phyloP scores from a whole-genome alignment of 2,797 vertebrate species.

The Sebastes glaucus region DNA sequence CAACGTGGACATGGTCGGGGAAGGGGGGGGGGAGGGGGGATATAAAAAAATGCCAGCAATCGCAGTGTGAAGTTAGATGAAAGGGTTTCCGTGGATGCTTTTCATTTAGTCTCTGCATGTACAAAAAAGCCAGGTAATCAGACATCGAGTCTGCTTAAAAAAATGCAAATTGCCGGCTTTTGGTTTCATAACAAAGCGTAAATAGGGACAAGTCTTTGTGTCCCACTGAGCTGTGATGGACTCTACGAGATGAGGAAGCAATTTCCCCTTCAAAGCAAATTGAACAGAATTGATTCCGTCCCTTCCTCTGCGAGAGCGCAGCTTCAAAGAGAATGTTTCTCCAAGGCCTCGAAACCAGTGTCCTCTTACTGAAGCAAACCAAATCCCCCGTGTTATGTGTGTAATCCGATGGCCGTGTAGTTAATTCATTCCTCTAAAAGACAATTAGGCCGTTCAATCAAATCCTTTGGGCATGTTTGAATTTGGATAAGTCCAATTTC shows the following conservation, averaged over 20 bases:
- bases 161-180: constrained; percentile 56
- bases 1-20: neutral
- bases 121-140: constrained; percentile 38
- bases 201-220: constrained; percentile 54
- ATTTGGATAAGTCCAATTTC: constrained; percentile 46
- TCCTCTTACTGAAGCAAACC: constrained; percentile 30
- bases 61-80: constrained; percentile 20
- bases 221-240: constrained; percentile 55
- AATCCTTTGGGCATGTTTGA: constrained; percentile 47
- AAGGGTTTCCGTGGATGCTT: constrained; percentile 23
- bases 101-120: constrained; percentile 6
- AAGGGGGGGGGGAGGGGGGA: neutral
- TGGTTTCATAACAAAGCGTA: constrained; percentile 53
- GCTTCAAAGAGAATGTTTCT: constrained; percentile 63
- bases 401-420: constrained; percentile 33
- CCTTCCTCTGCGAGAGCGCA: constrained; percentile 31
- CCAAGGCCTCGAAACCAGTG: constrained; percentile 33
- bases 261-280: constrained; percentile 68
- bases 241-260: constrained; percentile 50
- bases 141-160: constrained; percentile 29
- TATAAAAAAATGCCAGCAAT: neutral
- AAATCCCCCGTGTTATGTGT: constrained; percentile 34
- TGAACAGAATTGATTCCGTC: constrained; percentile 58
- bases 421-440: constrained; percentile 61
- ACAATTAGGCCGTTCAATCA: constrained; percentile 66